Evolutionary conservation across 2,888 invertebrate species (phyloP), one percentile per base, ranked within the genome.

Genomic region (Drosophila niveifrons): DNA sequence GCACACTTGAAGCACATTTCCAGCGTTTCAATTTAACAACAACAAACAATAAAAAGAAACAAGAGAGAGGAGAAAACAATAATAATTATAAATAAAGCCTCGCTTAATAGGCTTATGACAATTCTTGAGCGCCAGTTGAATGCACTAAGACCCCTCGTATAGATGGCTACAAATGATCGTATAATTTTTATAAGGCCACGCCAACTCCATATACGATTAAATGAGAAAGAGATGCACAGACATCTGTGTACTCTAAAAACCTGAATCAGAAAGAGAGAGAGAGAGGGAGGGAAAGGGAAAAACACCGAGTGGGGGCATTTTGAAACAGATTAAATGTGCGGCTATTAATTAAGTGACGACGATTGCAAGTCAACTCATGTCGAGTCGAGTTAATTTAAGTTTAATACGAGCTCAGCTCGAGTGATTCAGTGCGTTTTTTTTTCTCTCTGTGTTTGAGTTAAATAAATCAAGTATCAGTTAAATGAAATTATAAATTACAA

Each of bases 51-150:
- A 63, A 53, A 8, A 31, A 47, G 7, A 51, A 48, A 4, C 2
- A 41, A 57, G 34, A 18, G 47, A 31, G 11, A 11, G 39, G 18
- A 57, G n/a, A n/a, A n/a, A n/a, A 48, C 44, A 52, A 61, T 41
- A 44, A 64, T 52, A 72, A 77, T 70, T 77, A 74, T 66, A 66
- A 36, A 13, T 47, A 77, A 65, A 66, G 58, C 58, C 58, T 39
- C 51, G 51, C 63, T 88, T 89, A 88, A 89, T 88, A 89, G 80
- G 88, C 88, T 88, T 89, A 89, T 71, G 85, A 84, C 89, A 88
- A 85, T 78, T 78, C 78, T 75, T 67, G 52, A 75, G 69, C 71
- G 66, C 67, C 88, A 84, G 83, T 84, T 89, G 88, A 89, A 84
- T 83, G 82, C 81, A 73, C 84, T 72, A 66, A 77, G 66, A 74